Evolutionary conservation across 2,888 invertebrate species (phyloP), one percentile per base, ranked within the genome.

Genomic region (Nemotelus nigrinus): DNA sequence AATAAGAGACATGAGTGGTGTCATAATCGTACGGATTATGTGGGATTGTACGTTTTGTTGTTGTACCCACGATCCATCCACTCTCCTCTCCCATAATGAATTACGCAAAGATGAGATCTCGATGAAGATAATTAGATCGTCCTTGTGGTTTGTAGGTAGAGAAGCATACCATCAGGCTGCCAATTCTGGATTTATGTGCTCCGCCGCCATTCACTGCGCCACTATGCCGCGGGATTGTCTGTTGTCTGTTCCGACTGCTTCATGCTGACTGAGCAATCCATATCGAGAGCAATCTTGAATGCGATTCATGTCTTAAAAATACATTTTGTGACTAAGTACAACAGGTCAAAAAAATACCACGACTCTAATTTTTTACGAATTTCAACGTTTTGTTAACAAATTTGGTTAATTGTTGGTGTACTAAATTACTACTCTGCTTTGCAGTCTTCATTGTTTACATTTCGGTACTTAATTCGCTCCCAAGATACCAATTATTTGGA

Each of bases 31-130:
- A 39, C 5, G 57, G 53, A 43, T 71, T n/a, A 60, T 47, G 72
- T 72, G 72, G 72, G 72, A 60, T 72, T 72, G 47, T 58, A 45
- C 58, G 58, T 72, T 72, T 72, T 72, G 72, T 58, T 68, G 7
- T 72, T 39, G 41, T 4, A 71, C 44, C 65, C 65, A 68, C 68
- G 68, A 50, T 39, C 45, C 68, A 68, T 68, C 50, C 41, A 25
- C 45, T 57, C 72, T 41, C 39, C 45, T 72, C 58, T 60, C 60
- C 58, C 58, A 58, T 58, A 60, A 72, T 47, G 58, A 25, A 45
- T 58, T 10, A 47, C 58, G 58, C 60, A 58, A 58, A 72, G 72
- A 72, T 72, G 39, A 25, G 25, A 10, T 45, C 10, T 25, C 25
- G 25, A 25, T 25, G 25, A 58, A 58, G 72, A 72, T 72, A 72